Conservation (phyloP, 2,888 invertebrate species). For the Hermaeophaga mercurialis region DNA sequence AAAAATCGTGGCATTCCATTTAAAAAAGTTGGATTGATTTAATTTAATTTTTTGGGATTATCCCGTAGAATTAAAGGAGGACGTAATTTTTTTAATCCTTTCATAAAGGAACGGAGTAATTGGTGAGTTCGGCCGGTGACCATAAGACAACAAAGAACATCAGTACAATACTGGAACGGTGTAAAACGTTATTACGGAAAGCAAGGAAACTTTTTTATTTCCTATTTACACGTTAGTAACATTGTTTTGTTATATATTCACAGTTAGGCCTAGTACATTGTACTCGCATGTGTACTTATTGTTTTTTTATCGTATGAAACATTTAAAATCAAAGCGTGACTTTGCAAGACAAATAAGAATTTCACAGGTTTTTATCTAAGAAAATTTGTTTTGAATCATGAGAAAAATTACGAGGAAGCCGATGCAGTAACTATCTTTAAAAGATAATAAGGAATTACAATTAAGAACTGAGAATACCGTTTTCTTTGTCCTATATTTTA, state of each 20-base stretch:
- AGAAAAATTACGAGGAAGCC: slow-evolving; percentile 20
- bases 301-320: slow-evolving; percentile 17
- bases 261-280: slow-evolving; percentile 17
- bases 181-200: neutral
- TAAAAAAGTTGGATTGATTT: too few species aligned
- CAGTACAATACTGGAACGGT: neutral
- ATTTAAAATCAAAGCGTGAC: slow-evolving; percentile 8
- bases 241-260: slow-evolving; percentile 18
- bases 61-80: too few species aligned
- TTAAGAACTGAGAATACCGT: slow-evolving; percentile 18
- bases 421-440: neutral
- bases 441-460: slow-evolving; percentile 8
- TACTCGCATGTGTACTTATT: slow-evolving; percentile 20
- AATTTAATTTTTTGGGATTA: too few species aligned
- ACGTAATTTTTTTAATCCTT: too few species aligned
- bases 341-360: slow-evolving; percentile 1
- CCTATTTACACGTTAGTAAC: slow-evolving; percentile 7
- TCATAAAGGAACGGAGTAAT: too few species aligned
- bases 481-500: slow-evolving; percentile 16
- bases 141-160: neutral
- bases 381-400: slow-evolving; percentile 22
- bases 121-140: too few species aligned
- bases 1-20: too few species aligned
- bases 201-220: slow-evolving; percentile 13
- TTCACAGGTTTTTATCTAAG: slow-evolving; percentile 13